Evolutionary conservation across 2,797 vertebrate species (phyloP), one percentile per base, ranked within the genome.

Genomic region (Meriones psammophilus): DNA sequence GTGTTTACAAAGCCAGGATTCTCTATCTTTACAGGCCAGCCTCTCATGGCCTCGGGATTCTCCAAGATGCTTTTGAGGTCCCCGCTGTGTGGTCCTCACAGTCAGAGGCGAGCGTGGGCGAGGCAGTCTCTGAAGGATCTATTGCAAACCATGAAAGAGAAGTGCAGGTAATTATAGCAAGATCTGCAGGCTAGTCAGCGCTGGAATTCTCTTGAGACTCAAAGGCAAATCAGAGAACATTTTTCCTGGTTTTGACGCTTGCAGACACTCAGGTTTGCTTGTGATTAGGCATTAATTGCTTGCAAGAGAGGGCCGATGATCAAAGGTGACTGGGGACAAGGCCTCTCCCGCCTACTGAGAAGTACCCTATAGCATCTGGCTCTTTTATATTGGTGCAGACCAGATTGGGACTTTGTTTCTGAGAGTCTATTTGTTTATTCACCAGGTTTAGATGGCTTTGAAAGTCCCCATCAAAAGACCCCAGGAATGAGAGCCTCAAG

Each of bases 171-270:
- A 92, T 91, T 91, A 60, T 14, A 90, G 73, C 84, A 85, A 73
- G 26, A 76, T 89, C 33, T 77, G 69, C 50, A 83, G 77, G 74
- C 83, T 83, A 62, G 42, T 89, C 60, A 1, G 78, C 54, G 62
- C 64, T 95, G 90, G 88, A 68, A 92, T 77, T 89, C 89, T 89
- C 85, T 71, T 30, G 84, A 91, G 91, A 91, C 74, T 81, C 92
- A 46, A 88, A 92, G 62, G 88, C 71, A 91, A 92, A 73, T 94
- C 83, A 91, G 92, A 93, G 94, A 93, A 92, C 14, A 64, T 78
- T 69, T 50, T 96, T 93, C 56, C 69, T 83, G 42, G 90, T 91
- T 88, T 89, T 89, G 76, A 69, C 54, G 87, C 86, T 42, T 89
- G 87, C 22, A 87, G 68, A 84, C 76, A 50, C 60, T 91, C 58